Evolutionary conservation across 2,113 vertebrate genomes (phyloP).

Genomic region (Seriola rivoliana): DNA sequence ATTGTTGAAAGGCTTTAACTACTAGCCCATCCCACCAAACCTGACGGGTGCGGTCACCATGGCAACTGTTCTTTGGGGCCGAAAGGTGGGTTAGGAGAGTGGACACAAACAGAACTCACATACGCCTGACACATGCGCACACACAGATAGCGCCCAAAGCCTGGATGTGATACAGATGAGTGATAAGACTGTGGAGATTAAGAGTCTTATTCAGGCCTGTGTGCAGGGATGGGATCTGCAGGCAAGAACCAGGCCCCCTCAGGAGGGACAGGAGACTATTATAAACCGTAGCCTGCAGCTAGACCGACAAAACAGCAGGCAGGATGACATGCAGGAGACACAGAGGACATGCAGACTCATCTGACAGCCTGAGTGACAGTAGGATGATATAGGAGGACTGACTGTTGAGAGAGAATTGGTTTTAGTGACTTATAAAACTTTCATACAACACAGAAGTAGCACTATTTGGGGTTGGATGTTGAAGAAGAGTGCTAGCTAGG

Average conservation of each 20-base stretch:
- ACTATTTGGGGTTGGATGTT: neutral
- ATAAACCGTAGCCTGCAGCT: constrained; percentile 50
- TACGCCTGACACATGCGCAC: constrained; percentile 11
- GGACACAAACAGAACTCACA: constrained; percentile 30
- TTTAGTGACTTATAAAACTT: constrained; percentile 27
- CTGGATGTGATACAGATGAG: constrained; percentile 42
- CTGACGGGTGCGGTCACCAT: constrained; percentile 73
- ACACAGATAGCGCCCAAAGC: constrained; percentile 18
- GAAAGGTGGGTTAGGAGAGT: constrained; percentile 65
- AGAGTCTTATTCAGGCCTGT: constrained; percentile 12
- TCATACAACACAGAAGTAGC: neutral
- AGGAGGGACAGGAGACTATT: constrained; percentile 31
- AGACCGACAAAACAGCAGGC: constrained; percentile 43
- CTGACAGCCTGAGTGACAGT: constrained; percentile 31
- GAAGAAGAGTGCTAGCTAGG: constrained; percentile 6
- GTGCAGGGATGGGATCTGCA: constrained; percentile 18
- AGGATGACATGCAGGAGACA: constrained; percentile 34
- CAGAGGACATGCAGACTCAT: constrained; percentile 35
- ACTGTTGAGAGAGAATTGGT: constrained; percentile 14
- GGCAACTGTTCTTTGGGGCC: constrained; percentile 72
- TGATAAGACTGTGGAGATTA: constrained; percentile 50
- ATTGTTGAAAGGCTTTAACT: constrained; percentile 69
- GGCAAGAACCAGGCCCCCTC: constrained; percentile 32
- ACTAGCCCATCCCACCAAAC: constrained; percentile 61
- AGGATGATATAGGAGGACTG: constrained; percentile 30